Conservation (phyloP, 2,888 invertebrate genomes). For the Clivina fossor region DNA sequence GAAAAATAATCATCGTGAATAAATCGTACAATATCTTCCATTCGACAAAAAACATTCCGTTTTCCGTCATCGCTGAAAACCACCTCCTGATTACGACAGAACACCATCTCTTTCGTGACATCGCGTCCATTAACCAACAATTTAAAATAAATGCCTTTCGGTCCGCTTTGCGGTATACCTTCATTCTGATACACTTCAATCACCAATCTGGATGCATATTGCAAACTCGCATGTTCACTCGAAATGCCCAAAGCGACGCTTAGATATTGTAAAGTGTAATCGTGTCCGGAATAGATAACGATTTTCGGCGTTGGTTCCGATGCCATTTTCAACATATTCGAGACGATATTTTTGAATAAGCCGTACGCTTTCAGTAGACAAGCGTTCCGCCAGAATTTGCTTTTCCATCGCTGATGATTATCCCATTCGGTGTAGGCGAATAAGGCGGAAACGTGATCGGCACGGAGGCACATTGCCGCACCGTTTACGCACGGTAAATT, state of each 20-base stretch:
- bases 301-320: constrained; percentile 50
- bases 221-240: constrained; percentile 67
- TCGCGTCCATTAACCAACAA: constrained; percentile 85
- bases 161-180: constrained; percentile 47
- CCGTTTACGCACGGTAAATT: constrained; percentile 74
- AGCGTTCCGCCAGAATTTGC: constrained; percentile 62
- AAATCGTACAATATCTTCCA: constrained; percentile 84
- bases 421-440: constrained; percentile 85
- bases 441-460: constrained; percentile 71
- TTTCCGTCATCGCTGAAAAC: constrained; percentile 58
- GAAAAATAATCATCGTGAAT: constrained; percentile 85
- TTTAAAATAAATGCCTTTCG: constrained; percentile 77
- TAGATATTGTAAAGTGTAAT: constrained; percentile 84
- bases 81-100: constrained; percentile 69
- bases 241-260: constrained; percentile 76
- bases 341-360: constrained; percentile 77
- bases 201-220: constrained; percentile 84
- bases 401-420: constrained; percentile 62
- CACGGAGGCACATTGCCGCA: constrained; percentile 50
- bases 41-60: constrained; percentile 72
- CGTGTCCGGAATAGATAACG: constrained; percentile 76
- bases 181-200: constrained; percentile 84
- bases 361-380: constrained; percentile 79
- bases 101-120: constrained; percentile 77
- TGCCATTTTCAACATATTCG: constrained; percentile 79